A percentile compares a stretch with the other conserved stretches of the same genome.
These are phyloP conservation scores for Prionailurus bengalensis DNA, from an alignment of 2,113 vertebrate species.

Conservation along the genomic window DNA sequence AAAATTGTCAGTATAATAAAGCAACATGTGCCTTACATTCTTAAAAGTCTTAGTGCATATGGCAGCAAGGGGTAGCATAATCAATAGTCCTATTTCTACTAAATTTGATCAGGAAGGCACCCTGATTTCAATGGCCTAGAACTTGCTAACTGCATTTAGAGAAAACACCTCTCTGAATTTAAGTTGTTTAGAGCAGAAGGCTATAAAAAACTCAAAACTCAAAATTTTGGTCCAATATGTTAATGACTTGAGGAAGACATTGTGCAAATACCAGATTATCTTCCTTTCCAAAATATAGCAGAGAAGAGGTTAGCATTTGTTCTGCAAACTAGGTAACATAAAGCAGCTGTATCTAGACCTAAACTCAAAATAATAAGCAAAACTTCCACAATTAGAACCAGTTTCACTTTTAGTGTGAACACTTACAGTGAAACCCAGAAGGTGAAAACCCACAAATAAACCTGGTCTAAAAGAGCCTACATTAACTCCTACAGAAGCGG, in stretches of 20 bases:
- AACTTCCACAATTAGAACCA: constrained; percentile 15
- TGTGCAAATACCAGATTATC: neutral
- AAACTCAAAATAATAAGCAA: constrained; percentile 51
- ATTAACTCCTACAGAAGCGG: constrained; percentile 5
- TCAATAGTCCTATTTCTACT: neutral
- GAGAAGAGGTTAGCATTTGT: neutral
- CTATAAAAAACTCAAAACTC: neutral
- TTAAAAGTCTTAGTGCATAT: neutral
- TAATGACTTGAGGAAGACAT: neutral
- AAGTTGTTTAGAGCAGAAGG: neutral
- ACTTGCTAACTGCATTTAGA: neutral
- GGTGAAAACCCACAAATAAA: constrained; percentile 66
- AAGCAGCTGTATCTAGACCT: constrained; percentile 28
- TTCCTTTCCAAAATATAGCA: neutral
- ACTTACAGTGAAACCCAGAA: constrained; percentile 56
- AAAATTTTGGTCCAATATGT: neutral
- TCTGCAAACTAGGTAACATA: constrained; percentile 19
- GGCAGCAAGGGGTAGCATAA: neutral
- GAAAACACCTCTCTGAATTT: neutral
- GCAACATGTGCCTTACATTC: neutral
- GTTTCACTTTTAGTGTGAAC: constrained; percentile 66
- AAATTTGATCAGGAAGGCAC: constrained; percentile 5
- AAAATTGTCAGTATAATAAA: constrained; percentile 25
- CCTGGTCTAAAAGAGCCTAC: neutral
- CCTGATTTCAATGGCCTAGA: neutral